Evolutionary conservation across 30 jellyfish, hydroid and myxozoan species (phyloP).

Genomic region (Catostylus mosaicus): DNA sequence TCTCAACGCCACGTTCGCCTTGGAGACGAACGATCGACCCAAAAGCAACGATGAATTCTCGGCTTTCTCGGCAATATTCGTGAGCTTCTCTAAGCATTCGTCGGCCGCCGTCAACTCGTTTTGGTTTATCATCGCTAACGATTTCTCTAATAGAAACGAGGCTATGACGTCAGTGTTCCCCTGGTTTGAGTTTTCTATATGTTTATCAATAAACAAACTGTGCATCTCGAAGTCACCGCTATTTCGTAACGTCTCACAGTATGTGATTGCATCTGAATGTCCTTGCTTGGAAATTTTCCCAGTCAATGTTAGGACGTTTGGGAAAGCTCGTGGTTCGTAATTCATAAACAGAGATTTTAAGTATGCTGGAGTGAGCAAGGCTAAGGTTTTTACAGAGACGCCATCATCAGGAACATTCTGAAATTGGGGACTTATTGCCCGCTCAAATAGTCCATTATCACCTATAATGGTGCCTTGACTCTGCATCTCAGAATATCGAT

Average conservation of each 20-base stretch:
- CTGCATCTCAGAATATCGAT: background rate
- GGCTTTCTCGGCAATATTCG: background rate
- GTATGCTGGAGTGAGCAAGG: too few relatives aligned
- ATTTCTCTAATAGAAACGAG: background rate
- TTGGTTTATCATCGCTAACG: background rate
- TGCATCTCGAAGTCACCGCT: constrained; percentile 5
- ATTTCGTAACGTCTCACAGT: constrained; percentile 1
- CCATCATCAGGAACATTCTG: too few relatives aligned
- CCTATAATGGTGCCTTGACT: background rate
- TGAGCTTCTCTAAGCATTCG: background rate
- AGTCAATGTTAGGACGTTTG: too few relatives aligned
- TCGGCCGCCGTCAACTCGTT: background rate
- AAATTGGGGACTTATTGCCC: background rate
- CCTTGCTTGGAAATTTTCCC: too few relatives aligned
- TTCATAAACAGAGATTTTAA: too few relatives aligned
- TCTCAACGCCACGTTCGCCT: constrained; percentile 9
- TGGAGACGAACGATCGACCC: background rate
- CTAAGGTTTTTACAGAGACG: too few relatives aligned
- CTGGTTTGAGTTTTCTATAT: background rate
- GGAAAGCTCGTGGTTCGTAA: too few relatives aligned
- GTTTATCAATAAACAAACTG: background rate
- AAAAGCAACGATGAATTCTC: background rate
- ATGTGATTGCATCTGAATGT: background rate
- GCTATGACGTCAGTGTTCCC: background rate
- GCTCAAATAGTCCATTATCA: background rate